phyloP scores from a whole-genome alignment of 2,888 invertebrate genomes.

The Sthenelais limicola region DNA sequence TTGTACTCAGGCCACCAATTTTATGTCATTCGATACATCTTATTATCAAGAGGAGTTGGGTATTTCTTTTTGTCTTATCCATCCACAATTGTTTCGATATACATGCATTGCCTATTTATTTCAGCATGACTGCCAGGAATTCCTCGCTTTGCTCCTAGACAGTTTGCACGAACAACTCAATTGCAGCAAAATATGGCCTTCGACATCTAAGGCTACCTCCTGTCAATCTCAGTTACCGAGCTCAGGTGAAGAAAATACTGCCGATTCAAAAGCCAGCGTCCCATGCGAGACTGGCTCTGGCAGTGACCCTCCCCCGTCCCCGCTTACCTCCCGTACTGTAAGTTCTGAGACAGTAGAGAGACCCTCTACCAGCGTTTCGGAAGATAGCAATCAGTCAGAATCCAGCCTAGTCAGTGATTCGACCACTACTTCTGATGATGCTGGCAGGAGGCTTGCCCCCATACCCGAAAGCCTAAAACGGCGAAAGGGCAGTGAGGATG shows the following conservation, averaged over 20 bases:
- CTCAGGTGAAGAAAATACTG: background rate
- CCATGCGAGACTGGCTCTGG: background rate
- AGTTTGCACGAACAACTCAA: constrained; percentile 78
- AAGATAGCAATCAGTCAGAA: constrained; percentile 65
- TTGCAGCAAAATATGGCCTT: constrained; percentile 17
- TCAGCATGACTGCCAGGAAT: constrained; percentile 81
- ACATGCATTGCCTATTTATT: constrained; percentile 50
- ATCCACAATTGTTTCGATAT: background rate
- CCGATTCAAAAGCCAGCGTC: too few relatives aligned
- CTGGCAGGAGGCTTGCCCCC: background rate
- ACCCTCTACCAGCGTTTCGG: constrained; percentile 46
- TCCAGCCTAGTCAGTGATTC: constrained; percentile 34
- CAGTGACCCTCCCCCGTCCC: constrained; percentile 11
- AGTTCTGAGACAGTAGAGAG: background rate
- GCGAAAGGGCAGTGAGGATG: constrained; percentile 23
- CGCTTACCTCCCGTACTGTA: background rate
- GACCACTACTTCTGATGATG: constrained; percentile 10
- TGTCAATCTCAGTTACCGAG: constrained; percentile 4
- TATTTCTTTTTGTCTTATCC: too few relatives aligned
- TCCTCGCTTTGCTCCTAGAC: constrained; percentile 78
- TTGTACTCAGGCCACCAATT: too few relatives aligned
- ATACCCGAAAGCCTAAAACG: constrained; percentile 41
- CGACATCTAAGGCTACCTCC: background rate
- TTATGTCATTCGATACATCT: too few relatives aligned
- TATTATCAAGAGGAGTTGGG: too few relatives aligned